Evolutionary conservation across 2,888 invertebrate genomes (phyloP).

Genomic region (Cosmia pyralina): DNA sequence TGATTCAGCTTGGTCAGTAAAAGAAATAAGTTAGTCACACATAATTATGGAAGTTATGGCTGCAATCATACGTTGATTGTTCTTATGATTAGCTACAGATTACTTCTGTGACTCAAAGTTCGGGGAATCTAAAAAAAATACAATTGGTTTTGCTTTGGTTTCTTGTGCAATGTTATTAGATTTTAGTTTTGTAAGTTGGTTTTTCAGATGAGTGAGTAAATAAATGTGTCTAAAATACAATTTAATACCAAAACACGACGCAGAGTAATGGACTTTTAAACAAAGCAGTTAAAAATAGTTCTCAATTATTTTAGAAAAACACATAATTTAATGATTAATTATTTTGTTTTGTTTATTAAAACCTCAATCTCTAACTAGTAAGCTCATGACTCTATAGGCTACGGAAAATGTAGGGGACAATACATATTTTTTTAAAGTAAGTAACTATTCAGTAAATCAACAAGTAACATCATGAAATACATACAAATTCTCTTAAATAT

Average conservation of each 20-base stretch:
- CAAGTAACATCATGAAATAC: conserved; percentile 3
- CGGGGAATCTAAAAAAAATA: conserved; percentile 14
- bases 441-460: conserved; percentile 10
- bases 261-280: too few relatives aligned
- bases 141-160: conserved; percentile 35
- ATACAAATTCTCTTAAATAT: neutral
- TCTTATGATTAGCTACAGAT: conserved; percentile 11
- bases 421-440: neutral
- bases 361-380: neutral
- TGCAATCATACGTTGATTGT: conserved; percentile 33
- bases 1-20: conserved; percentile 53
- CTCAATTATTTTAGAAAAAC: neutral
- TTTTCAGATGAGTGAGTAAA: neutral
- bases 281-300: neutral
- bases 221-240: neutral
- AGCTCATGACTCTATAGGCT: neutral
- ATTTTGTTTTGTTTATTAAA: neutral
- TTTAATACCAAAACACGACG: neutral
- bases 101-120: conserved; percentile 46
- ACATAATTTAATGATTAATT: neutral
- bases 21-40: conserved; percentile 57
- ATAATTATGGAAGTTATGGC: conserved; percentile 45
- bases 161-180: neutral
- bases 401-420: neutral
- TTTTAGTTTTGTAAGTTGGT: neutral